Evolutionary conservation across 1,140 invertebrate genomes (phyloP), one percentile per base, ranked within the genome.

Genomic region (Zophobas atratus): DNA sequence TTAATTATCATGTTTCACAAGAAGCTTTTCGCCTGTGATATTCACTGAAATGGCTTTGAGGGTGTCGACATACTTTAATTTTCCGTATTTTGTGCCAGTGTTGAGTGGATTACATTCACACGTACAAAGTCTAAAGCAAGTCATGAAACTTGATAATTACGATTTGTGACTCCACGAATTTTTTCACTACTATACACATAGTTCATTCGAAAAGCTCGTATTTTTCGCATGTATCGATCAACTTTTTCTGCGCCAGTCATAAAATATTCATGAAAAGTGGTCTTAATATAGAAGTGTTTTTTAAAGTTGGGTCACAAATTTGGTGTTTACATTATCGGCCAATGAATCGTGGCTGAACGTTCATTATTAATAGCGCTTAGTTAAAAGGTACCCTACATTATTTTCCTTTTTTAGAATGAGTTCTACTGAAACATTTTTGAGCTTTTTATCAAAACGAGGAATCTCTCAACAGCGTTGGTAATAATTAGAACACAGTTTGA

Each of bases 71-170:
- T 20, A 43, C 39, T 43, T 20, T 4, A 67, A 67, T 43, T 67
- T 63, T 2, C 38, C 43, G n/a, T 43, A 67, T 67, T 67, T 43
- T 43, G 8, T n/a, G 6, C 5, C 38, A 67, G n/a, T 20, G 38
- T 67, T 33, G 38, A 67, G 38, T 1, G 8, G 57, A 63, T 63
- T 63, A 63, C n/a, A 34, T 39, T 39, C 20, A 20, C 20, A 20
- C 20, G 20, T 39, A 63, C 57, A 38, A 63, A 63, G 8, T 32
- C n/a, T 63, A 63, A 41, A 39, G 57, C 39, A 39, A 38, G 36
- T 63, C 57, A 39, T 63, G 57, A 36, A 63, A 63, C 57, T 63
- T 63, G 36, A 38, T 63, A 63, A 63, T 63, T 63, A 63, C 8
- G 57, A 51, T 51, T 6, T 51, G 20, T 20, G 49, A n/a, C 49